A percentile compares a stretch with the other conserved stretches of the same genome.
Evolutionary conservation across 1,140 invertebrate species (phyloP).

Genomic region (Brachionus rotundiformis): DNA sequence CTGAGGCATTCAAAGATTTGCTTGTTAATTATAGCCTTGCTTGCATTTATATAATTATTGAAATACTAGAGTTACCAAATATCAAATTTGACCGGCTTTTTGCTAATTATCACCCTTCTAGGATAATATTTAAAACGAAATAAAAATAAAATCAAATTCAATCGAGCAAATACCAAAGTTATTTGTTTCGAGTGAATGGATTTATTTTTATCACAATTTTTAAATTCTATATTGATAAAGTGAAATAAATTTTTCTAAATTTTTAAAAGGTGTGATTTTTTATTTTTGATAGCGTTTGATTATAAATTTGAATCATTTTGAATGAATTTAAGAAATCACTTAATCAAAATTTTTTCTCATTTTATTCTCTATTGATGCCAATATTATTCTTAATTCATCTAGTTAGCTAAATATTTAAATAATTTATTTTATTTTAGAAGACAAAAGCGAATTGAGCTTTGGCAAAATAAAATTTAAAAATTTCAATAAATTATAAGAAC

Average conservation of each 20-base stretch:
- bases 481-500: neutral
- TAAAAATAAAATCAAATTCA: no score
- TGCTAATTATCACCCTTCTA: no score
- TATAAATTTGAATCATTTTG: neutral
- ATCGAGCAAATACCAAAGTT: no score
- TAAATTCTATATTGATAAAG: no score
- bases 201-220: no score
- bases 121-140: no score
- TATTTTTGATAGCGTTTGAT: neutral
- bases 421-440: constrained; percentile 16
- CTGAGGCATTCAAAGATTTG: neutral
- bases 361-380: no score
- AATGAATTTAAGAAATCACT: neutral
- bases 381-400: neutral
- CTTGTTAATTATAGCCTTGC: no score
- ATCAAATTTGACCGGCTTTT: no score
- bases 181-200: no score
- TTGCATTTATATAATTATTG: no score
- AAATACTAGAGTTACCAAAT: no score
- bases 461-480: neutral
- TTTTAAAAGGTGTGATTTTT: neutral
- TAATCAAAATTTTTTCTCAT: neutral
- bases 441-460: neutral
- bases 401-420: neutral
- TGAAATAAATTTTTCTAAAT: neutral